Conservation (phyloP, 2,888 invertebrate genomes). For the Griposia aprilina region DNA sequence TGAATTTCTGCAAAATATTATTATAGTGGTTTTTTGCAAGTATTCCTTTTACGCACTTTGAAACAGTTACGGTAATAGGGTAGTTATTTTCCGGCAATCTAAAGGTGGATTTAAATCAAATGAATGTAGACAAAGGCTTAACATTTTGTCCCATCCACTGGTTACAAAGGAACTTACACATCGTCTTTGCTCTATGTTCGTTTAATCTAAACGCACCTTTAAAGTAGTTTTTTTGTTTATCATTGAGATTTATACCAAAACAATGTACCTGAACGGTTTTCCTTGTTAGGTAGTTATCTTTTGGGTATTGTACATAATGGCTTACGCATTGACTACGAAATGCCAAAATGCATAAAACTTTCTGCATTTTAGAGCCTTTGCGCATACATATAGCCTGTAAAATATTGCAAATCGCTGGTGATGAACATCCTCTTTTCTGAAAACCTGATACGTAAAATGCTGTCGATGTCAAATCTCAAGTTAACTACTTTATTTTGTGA, state of each 20-base stretch:
- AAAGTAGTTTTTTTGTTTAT: neutral
- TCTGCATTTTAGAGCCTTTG: neutral
- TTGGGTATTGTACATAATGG: conserved; percentile 18
- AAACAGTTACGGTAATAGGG: neutral
- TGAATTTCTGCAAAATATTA: conserved; percentile 18
- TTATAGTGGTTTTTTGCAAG: conserved; percentile 3
- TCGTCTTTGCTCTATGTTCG: neutral
- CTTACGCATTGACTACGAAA: neutral
- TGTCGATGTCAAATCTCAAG: neutral
- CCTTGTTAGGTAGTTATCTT: conserved; percentile 10
- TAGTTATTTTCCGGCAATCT: conserved; percentile 7
- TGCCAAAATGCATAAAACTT: neutral
- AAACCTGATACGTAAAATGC: neutral
- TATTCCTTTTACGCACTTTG: conserved; percentile 33
- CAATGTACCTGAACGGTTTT: conserved; percentile 59
- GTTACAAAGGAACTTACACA: neutral
- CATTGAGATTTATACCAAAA: conserved; percentile 25
- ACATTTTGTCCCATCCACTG: neutral
- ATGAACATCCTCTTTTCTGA: neutral
- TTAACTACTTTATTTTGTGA: neutral
- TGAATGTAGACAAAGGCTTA: neutral
- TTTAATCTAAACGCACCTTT: neutral
- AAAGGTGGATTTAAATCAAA: conserved; percentile 9
- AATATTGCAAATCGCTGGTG: neutral
- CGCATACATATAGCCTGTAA: neutral